Evolutionary conservation across 2,113 vertebrate species (phyloP), one percentile per base, ranked within the genome.

Genomic region (Melierax canorus): DNA sequence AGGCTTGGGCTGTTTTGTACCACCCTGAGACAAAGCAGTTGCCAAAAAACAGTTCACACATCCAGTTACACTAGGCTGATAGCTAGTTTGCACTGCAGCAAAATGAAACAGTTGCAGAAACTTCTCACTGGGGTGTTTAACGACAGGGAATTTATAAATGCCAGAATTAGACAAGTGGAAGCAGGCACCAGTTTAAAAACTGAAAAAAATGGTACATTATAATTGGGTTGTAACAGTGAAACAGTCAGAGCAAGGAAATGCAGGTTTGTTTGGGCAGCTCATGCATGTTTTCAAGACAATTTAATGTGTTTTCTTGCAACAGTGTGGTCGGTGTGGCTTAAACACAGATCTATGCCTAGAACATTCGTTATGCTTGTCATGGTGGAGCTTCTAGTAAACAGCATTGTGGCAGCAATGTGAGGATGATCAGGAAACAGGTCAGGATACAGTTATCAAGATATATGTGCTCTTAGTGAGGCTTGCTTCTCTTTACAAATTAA

Each of bases 391-490:
- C 71, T 17, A 62, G 67, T 34, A 41, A 91, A 64, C 69, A 82
- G 56, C 20, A 6, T 22, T 27, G 45, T 63, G 82, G 91, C 78
- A 90, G 85, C 38, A 50, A 77, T 5, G 73, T 29, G 51, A 91
- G 86, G 64, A 95, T 41, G 59, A 91, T 77, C 55, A 94, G 78
- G 90, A 88, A 92, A 80, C 74, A 71, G 64, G 41, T 74, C 93
- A 95, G 95, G 92, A 97, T 91, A 93, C 91, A 95, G 90, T 93
- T 88, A 95, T 95, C 90, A 86, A 94, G 93, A 90, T 63, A 8
- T 29, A 68, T 77, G 86, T 72, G 45, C 59, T 83, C 82, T 83
- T 69, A 83, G 74, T 6, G 21, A 80, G 68, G 88, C 29, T 95
- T 21, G 46, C 58, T 75, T 51, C 68, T 86, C 68, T 64, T 91